These are phyloP conservation scores for Aphidius gifuensis DNA, from an alignment of 1,140 invertebrate genomes.

Conservation along the genomic window DNA sequence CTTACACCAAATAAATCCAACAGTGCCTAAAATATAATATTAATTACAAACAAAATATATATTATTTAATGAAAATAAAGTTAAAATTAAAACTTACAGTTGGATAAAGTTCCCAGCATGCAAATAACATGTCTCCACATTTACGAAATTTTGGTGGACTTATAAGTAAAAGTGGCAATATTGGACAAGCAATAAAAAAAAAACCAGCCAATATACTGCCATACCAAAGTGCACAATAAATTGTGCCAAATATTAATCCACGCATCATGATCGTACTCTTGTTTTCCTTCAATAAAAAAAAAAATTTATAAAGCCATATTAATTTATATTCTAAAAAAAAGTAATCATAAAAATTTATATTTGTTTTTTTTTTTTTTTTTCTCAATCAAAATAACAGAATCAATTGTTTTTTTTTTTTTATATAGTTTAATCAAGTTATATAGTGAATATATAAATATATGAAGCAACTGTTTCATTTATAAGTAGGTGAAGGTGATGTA, in stretches of 20 bases:
- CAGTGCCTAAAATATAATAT: conserved; percentile 58
- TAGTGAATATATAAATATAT: neutral
- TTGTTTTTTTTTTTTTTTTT: neutral
- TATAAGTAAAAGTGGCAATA: conserved; percentile 66
- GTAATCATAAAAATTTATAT: neutral
- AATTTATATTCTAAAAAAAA: neutral
- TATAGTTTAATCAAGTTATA: conserved; percentile 33
- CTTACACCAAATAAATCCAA: conserved; percentile 70
- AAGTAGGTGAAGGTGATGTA: too few species aligned
- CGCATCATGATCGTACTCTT: conserved; percentile 37
- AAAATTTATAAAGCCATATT: neutral
- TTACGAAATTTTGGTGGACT: conserved; percentile 64
- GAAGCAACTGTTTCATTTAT: too few species aligned
- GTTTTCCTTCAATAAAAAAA: conserved; percentile 19
- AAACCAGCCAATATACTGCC: conserved; percentile 58
- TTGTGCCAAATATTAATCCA: conserved; percentile 46
- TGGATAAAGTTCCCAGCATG: conserved; percentile 76
- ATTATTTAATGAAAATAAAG: neutral
- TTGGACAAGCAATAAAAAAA: conserved; percentile 67
- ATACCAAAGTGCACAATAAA: conserved; percentile 60
- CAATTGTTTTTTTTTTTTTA: conserved; percentile 3
- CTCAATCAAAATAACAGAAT: conserved; percentile 1
- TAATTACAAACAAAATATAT: conserved; percentile 4
- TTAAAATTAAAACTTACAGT: conserved; percentile 60
- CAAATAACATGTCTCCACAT: conserved; percentile 66